Base-by-base conservation (phyloP, 2,797 vertebrate species). In the Onychomys arenicola region DNA sequence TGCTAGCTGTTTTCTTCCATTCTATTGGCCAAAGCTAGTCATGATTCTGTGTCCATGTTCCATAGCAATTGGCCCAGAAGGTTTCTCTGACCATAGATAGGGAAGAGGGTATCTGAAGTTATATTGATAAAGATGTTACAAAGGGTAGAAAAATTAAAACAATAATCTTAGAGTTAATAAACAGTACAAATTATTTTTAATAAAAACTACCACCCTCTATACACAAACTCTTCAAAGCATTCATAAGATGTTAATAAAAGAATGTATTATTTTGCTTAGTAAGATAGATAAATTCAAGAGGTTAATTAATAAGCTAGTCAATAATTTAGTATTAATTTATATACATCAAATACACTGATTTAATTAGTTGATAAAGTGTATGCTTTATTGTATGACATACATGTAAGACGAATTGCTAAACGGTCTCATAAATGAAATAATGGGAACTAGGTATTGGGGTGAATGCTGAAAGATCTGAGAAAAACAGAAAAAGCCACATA, bases 1-100 rank as follows among this genome's bases (percentile, higher is more conserved):
- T 1, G 6, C 49, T 40, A 89, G 21, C 57, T 10, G 4, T 14
- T 73, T 82, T 16, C 65, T 80, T 1, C 12, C 6, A 37, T 61
- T 65, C 59, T 8, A 40, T 4, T 83, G n/a, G 19, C 17, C 10
- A 87, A 76, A 73, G 13, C 25, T 63, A 73, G 63, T 65, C 11
- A 37, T 2, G 19, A 32, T 21, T 27, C 1, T 61, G 17, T 29
- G 37, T 25, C 25, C 19, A 81, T 37, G 16, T 14, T 14, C 32
- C 46, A 12, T 0, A 25, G 25, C 0, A 65, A 12, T n/a, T 11
- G 21, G 3, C 46, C 32, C 37, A 29, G 9, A 23, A 29, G 52
- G 2, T 10, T 13, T 57, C 46, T 95, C 37, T 67, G 37, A 16
- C 12, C 43, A 25, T 8, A 78, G 37, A 32, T 9, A 57, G 14